Conservation (phyloP, 2,797 vertebrate genomes). For the Remorina albescens region DNA sequence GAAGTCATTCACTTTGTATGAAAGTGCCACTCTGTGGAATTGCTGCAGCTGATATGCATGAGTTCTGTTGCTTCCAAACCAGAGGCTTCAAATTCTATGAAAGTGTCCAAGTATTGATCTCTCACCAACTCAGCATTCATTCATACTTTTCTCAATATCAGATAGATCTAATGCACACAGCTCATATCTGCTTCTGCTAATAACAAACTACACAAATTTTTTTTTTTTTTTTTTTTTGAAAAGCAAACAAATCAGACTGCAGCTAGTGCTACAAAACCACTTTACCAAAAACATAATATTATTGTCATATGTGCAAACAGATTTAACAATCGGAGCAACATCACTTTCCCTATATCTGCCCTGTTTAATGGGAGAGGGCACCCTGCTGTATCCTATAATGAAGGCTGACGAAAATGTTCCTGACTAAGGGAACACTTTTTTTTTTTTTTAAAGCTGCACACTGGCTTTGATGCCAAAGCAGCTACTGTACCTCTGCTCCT, state of each 20-base stretch:
- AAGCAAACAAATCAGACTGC: not conserved
- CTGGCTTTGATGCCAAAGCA: slow-evolving; percentile 32
- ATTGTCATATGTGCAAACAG: not conserved
- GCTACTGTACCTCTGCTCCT: slow-evolving; percentile 26
- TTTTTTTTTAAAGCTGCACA: not conserved
- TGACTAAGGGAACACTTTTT: slow-evolving; percentile 10
- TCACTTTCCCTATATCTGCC: not conserved
- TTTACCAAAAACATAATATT: not conserved
- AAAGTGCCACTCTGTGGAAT: not conserved
- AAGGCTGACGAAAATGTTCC: slow-evolving; percentile 21
- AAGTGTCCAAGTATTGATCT: not conserved
- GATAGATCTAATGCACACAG: not conserved
- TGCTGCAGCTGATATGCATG: not conserved
- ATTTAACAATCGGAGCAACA: not conserved
- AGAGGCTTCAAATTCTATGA: not conserved
- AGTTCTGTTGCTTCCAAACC: not conserved
- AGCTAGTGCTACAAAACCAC: slow-evolving; percentile 1
- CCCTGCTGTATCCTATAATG: slow-evolving; percentile 2
- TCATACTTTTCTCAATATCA: not conserved
- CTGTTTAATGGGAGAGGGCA: not conserved
- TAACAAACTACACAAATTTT: too few species aligned
- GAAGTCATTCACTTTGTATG: not conserved
- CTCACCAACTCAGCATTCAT: not conserved
- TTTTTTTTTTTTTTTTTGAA: too few species aligned
- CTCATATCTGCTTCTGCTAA: not conserved